Conservation (phyloP, 2,113 vertebrate species). For the Crotalus tigris region DNA sequence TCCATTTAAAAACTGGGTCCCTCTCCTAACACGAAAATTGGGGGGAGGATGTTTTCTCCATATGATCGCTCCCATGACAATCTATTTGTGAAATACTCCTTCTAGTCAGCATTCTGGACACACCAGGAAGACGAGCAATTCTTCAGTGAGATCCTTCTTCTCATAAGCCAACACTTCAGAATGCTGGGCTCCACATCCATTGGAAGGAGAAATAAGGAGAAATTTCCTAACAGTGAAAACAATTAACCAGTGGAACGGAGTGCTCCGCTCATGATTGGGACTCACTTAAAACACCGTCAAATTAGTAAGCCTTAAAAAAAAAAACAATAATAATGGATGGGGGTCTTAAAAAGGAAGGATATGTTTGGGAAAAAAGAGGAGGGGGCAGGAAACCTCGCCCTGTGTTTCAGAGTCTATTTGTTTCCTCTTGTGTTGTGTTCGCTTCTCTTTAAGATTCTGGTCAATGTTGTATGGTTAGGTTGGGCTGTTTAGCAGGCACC, state of each 20-base stretch:
- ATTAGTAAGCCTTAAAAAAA: conserved; percentile 12
- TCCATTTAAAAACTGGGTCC: background rate
- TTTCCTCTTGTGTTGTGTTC: conserved; percentile 22
- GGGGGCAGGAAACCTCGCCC: background rate
- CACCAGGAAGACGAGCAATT: background rate
- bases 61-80: background rate
- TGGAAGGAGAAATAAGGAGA: too few relatives aligned
- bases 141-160: background rate
- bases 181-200: too few relatives aligned
- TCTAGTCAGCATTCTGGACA: background rate
- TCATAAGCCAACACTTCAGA: too few relatives aligned
- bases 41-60: background rate
- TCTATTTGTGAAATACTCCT: background rate
- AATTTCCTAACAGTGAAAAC: too few relatives aligned
- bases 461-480: background rate
- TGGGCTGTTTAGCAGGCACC: conserved; percentile 33
- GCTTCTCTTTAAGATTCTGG: conserved; percentile 56
- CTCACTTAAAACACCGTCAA: background rate
- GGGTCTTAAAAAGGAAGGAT: background rate
- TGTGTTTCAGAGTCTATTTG: background rate
- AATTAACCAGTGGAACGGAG: too few relatives aligned
- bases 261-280: rapidly evolving
- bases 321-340: background rate
- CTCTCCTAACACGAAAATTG: background rate
- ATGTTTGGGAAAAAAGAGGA: background rate